Evolutionary conservation across 2,113 vertebrate species (phyloP), one percentile per base, ranked within the genome.

Genomic region (Globicephala melas): DNA sequence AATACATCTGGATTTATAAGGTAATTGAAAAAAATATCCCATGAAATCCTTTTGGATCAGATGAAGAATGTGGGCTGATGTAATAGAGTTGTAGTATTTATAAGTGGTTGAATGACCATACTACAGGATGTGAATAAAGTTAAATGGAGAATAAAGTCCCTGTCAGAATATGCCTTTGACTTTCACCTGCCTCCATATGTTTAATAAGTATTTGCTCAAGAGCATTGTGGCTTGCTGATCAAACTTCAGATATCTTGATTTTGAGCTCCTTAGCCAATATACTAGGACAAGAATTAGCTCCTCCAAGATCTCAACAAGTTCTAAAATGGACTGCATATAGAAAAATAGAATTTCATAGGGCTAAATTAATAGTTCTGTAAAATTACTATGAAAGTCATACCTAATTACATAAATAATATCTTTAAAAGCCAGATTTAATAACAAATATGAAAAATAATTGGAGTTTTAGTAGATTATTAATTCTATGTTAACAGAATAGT

Each of bases 151-250:
- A 86, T 81, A 73, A 85, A 47, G 1, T 81, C 44, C 92, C 36
- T 77, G 10, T 90, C 67, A 86, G 62, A 58, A 47, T 55, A 58
- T 28, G 79, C 36, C 44, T 90, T 55, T 38, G 74, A 76, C 25
- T 74, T 89, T 58, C 38, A 68, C 14, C 38, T 81, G 26, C n/a
- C 74, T 90, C 31, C 33, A 41, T 10, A 21, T 81, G 28, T 71
- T 63, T 95, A 95, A 80, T 41, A 76, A 26, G 41, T 87, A 87
- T 95, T 83, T 96, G 44, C n/a, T 87, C n/a, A 95, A 91, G 23
- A 65, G 33, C 26, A 71, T 31, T 77, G 62, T 91, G 11, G n/a
- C 33, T 74, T 89, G 71, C 58, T 93, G 84, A 74, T 74, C 47
- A 82, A 73, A 77, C 76, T 95, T 95, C 31, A 93, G 26, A 77